Base-by-base conservation (phyloP, 2,888 invertebrate genomes). In the Trissolcus japonicus region DNA sequence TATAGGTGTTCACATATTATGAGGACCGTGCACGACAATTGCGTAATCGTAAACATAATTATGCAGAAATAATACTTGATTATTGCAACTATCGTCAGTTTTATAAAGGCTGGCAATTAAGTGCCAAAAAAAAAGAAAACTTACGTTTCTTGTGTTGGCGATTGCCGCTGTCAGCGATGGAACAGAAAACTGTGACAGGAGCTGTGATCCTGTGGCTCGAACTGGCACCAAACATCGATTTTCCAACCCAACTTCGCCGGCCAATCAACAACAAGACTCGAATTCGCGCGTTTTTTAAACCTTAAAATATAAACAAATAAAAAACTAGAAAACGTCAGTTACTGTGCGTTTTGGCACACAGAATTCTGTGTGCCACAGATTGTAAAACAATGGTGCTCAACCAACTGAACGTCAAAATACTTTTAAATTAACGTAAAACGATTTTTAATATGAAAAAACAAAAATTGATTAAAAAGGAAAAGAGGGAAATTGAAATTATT, bases 211-310 rank as follows among this genome's bases (percentile, higher is more conserved):
- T 67, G 57, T 57, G 51, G 57, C 57, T 41, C 57, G n/a, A 19
- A 67, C 67, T 68, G 67, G 17, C 54, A 68, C 53, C 56, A 40
- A 60, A 41, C 67, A 68, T 59, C 67, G 67, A 68, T 68, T 68
- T 60, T 59, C 4, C 60, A 57, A 53, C 59, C 53, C 67, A 43
- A 21, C 16, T 21, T 41, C 21, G n/a, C 14, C 21, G 7, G 16
- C 51, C 17, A 16, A 17, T 14, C 50, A 40, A 50, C 65, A 66
- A 66, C 50, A 46, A 43, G 25, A 11, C 1, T 35, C 2, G 25
- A 46, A 46, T 25, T 46, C 14, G n/a, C 43, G 21, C 59, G 6
- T 46, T 59, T 46, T 46, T 16, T 6, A 6, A 46, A 46, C 21
- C 1, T 1, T 14, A 9, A 13, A 51, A 7, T 9, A 35, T 35